These are phyloP conservation scores for Scaptomyza pallida DNA, from an alignment of 1,140 invertebrate species.

Conservation along the genomic window DNA sequence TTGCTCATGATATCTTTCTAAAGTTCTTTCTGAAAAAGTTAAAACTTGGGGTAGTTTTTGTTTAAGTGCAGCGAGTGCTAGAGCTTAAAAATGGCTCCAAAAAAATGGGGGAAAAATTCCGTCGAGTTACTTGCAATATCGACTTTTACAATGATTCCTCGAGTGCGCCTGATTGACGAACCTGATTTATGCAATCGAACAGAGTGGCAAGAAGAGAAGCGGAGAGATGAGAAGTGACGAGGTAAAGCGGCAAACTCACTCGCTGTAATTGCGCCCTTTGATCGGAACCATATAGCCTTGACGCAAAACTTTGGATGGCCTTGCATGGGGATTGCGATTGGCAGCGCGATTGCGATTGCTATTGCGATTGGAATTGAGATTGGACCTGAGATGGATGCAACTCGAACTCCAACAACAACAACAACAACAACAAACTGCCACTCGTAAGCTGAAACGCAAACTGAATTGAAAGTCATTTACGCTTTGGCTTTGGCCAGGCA, in stretches of 20 bases:
- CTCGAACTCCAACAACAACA: background rate
- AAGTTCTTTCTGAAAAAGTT: no score
- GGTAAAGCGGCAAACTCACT: no score
- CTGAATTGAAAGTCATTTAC: conserved; percentile 22
- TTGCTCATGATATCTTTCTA: no score
- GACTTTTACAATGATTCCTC: background rate
- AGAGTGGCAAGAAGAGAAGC: background rate
- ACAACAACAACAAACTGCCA: background rate
- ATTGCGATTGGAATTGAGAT: background rate
- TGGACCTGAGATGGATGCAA: background rate
- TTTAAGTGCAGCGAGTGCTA: no score
- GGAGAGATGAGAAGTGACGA: background rate
- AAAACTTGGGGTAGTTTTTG: no score
- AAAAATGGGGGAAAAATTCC: no score
- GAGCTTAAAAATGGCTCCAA: no score
- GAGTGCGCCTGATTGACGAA: background rate
- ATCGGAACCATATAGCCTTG: conserved; percentile 22
- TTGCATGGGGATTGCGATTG: background rate
- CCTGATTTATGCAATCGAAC: conserved; percentile 14
- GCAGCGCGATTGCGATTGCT: background rate
- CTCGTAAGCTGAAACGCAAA: conserved; percentile 1
- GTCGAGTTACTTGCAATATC: background rate
- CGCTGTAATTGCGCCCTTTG: conserved; percentile 31
- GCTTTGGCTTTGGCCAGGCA: background rate
- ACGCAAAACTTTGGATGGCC: conserved; percentile 11